Evolutionary conservation across 2,888 invertebrate genomes (phyloP), one percentile per base, ranked within the genome.

Genomic region (Heliconius ethilla): DNA sequence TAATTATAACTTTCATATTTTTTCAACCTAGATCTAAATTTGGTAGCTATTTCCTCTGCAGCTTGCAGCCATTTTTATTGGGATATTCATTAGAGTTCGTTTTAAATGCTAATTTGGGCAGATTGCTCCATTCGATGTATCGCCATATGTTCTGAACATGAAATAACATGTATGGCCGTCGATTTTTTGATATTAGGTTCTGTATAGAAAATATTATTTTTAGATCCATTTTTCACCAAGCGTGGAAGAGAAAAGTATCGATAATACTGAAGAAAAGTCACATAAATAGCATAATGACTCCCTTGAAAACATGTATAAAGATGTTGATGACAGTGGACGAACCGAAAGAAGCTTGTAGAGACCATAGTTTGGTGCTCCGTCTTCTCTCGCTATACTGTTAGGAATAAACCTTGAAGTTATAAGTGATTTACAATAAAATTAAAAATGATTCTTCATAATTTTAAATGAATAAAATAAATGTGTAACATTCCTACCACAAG

Each of bases 71-170:
- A 81, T 81, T 83, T 83, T 83, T 83, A 80, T 80, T 78, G 81
- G 77, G 66, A 79, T 79, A 80, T 83, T 84, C 82, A 83, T 84
- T 83, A 82, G 82, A 79, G 82, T 82, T 82, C 84, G 83, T 83
- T 84, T 84, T 83, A 84, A 84, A 84, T 84, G 84, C 84, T 84
- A 84, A 84, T 84, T 83, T 82, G 66, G 80, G 79, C 79, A 81
- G 82, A 84, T 84, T 82, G 81, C 78, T 79, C 82, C 77, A 75
- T 77, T 77, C 79, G 76, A 75, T 80, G 77, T 77, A 80, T 67
- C 78, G 80, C 79, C 80, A 76, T 81, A 80, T 78, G 83, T 82
- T 80, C 81, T 81, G 79, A n/a, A 55, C 55, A n/a, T 55, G 22
- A 80, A 78, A 81, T 81, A 81, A 76, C 65, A 75, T 73, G 40